Evolutionary conservation across 2,888 invertebrate species (phyloP).

Genomic region (Hermodice carunculata): DNA sequence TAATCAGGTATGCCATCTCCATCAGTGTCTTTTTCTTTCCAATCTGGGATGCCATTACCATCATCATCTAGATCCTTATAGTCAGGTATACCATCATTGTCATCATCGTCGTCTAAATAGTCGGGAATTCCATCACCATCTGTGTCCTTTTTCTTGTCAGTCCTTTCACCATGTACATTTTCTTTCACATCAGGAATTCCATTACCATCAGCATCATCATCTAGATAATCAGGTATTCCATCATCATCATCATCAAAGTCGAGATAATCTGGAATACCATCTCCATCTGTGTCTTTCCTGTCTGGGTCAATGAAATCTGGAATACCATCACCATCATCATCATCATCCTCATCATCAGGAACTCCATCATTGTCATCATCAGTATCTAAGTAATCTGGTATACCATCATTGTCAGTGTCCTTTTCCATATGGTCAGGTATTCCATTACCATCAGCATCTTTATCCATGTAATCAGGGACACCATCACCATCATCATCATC

Average conservation of each 20-base stretch:
- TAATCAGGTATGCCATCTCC: conserved; percentile 59
- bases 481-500: conserved; percentile 61
- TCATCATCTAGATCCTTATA: conserved; percentile 52
- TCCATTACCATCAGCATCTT: conserved; percentile 59
- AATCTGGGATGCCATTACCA: conserved; percentile 57
- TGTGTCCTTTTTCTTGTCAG: conserved; percentile 27
- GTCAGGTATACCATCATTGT: conserved; percentile 25
- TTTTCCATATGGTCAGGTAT: conserved; percentile 50
- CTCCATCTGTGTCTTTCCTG: conserved; percentile 43
- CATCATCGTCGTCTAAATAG: conserved; percentile 15
- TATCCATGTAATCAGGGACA: conserved; percentile 53
- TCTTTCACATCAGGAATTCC: conserved; percentile 38
- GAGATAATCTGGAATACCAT: conserved; percentile 41
- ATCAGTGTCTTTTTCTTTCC: conserved; percentile 50
- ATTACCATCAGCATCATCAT: conserved; percentile 44
- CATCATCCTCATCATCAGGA: conserved; percentile 27
- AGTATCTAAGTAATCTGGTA: conserved; percentile 34
- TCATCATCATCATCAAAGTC: conserved; percentile 41
- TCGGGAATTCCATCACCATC: conserved; percentile 43
- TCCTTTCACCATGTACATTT: conserved; percentile 34
- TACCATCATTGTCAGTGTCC: conserved; percentile 53
- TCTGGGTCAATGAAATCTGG: conserved; percentile 53
- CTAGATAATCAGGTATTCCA: conserved; percentile 37
- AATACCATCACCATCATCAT: conserved; percentile 37
- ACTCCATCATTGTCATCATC: conserved; percentile 47